Percentiles rank a stretch among this genome's conserved stretches.
Evolutionary conservation across 2,113 vertebrate genomes (phyloP).

Genomic region (Australoheros scitulus): DNA sequence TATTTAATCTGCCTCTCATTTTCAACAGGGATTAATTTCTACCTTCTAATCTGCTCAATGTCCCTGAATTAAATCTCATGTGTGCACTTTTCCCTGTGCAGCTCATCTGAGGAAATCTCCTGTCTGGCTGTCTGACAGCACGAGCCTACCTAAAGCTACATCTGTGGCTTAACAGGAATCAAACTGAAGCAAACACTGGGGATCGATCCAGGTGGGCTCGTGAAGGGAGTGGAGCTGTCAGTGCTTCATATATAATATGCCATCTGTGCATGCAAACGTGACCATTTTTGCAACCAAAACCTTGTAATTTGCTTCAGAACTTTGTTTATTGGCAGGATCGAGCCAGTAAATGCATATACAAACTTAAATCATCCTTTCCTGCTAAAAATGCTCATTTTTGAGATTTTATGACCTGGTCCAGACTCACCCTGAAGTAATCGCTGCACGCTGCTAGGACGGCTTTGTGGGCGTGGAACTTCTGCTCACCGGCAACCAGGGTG

Average conservation of each 20-base stretch:
- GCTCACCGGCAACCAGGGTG: constrained; percentile 93
- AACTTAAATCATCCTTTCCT: too few relatives aligned
- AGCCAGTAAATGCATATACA: too few relatives aligned
- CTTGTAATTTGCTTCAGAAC: background rate
- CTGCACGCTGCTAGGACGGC: constrained; percentile 96
- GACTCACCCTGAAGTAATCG: constrained; percentile 95
- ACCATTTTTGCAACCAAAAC: background rate
- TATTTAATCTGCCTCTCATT: constrained; percentile 74
- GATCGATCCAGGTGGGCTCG: background rate
- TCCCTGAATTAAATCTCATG: constrained; percentile 68
- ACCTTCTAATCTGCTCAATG: constrained; percentile 68
- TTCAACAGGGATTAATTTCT: constrained; percentile 72
- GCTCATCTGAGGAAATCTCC: constrained; percentile 45
- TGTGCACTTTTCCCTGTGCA: constrained; percentile 47
- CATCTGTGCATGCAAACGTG: background rate
- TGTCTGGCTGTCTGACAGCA: constrained; percentile 26
- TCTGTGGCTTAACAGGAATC: constrained; percentile 15
- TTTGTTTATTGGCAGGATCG: background rate
- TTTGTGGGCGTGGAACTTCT: constrained; percentile 97
- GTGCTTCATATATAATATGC: background rate
- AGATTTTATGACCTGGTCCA: background rate
- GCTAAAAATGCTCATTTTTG: background rate
- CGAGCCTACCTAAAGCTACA: constrained; percentile 20
- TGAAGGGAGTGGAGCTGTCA: background rate
- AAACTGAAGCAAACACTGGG: background rate